These are phyloP conservation scores for Poecilia picta DNA, from an alignment of 2,797 vertebrate genomes.

Conservation along the genomic window DNA sequence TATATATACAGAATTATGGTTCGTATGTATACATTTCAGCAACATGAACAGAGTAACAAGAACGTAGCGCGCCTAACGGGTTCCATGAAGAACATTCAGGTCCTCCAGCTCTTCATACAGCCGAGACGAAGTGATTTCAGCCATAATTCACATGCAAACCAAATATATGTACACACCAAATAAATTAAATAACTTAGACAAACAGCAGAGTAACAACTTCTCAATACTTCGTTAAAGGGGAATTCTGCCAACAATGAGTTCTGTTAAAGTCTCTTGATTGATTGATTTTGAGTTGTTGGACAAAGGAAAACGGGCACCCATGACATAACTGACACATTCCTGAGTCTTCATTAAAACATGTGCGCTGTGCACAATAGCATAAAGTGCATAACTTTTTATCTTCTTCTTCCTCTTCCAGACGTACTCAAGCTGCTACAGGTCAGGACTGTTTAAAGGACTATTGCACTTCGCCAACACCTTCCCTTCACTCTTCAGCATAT, in stretches of 20 bases:
- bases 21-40: neutral
- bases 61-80: neutral
- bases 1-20: neutral
- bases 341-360: slow-evolving; percentile 64
- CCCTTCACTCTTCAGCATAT: neutral
- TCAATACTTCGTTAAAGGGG: slow-evolving; percentile 54
- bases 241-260: slow-evolving; percentile 18
- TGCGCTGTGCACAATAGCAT: slow-evolving; percentile 42
- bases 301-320: slow-evolving; percentile 35
- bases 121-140: slow-evolving; percentile 22
- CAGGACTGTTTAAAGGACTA: slow-evolving; percentile 61
- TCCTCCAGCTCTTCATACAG: slow-evolving; percentile 19
- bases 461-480: slow-evolving; percentile 48
- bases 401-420: neutral
- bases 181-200: slow-evolving; percentile 61
- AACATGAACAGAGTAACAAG: slow-evolving; percentile 6
- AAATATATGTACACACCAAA: slow-evolving; percentile 57
- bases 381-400: slow-evolving; percentile 46
- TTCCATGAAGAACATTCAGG: slow-evolving; percentile 25
- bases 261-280: slow-evolving; percentile 15
- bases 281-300: slow-evolving; percentile 40
- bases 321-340: slow-evolving; percentile 57
- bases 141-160: slow-evolving; percentile 40
- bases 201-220: slow-evolving; percentile 60
- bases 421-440: slow-evolving; percentile 62